phyloP scores from a whole-genome alignment of 1,140 invertebrate species.

The Drosophila gunungcola region DNA sequence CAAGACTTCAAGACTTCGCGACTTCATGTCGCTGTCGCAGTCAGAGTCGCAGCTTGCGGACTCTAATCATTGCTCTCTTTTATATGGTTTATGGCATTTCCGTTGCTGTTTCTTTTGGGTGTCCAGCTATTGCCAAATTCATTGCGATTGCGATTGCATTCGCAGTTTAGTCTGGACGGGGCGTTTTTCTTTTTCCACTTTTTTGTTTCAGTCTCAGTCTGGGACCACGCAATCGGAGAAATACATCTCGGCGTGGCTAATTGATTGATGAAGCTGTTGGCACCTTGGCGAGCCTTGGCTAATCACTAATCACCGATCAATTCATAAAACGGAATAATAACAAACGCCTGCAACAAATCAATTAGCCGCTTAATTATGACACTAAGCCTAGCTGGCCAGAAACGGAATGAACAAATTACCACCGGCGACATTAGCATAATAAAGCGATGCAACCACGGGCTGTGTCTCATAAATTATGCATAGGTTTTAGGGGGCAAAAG shows the following conservation, averaged over 20 bases:
- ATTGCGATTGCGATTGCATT: slow-evolving; percentile 52
- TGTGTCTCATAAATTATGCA: slow-evolving; percentile 78
- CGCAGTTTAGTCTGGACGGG: slow-evolving; percentile 23
- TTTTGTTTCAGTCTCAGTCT: slow-evolving; percentile 1
- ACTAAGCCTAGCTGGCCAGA: slow-evolving; percentile 70
- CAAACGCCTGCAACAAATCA: slow-evolving; percentile 79
- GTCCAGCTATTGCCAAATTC: slow-evolving; percentile 61
- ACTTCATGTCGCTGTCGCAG: slow-evolving; percentile 1
- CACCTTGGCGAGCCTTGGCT: slow-evolving; percentile 62
- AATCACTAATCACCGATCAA: slow-evolving; percentile 73
- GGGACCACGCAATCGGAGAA: slow-evolving; percentile 41
- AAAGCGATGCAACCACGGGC: slow-evolving; percentile 74
- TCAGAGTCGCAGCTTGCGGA: slow-evolving; percentile 24
- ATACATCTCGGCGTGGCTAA: slow-evolving; percentile 62
- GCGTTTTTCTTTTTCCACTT: slow-evolving; percentile 18
- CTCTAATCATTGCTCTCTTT: slow-evolving; percentile 69
- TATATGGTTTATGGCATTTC: slow-evolving; percentile 57
- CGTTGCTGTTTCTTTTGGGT: slow-evolving; percentile 44
- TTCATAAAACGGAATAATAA: slow-evolving; percentile 65
- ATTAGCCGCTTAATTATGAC: slow-evolving; percentile 83
- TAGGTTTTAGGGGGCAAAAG: slow-evolving; percentile 71
- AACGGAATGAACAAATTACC: slow-evolving; percentile 78
- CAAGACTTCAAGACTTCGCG: slow-evolving; percentile 15
- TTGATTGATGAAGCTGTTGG: slow-evolving; percentile 76
- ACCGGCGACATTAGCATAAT: slow-evolving; percentile 70